Evolutionary conservation across 2,888 invertebrate species (phyloP).

Genomic region (Leucozona laternaria): DNA sequence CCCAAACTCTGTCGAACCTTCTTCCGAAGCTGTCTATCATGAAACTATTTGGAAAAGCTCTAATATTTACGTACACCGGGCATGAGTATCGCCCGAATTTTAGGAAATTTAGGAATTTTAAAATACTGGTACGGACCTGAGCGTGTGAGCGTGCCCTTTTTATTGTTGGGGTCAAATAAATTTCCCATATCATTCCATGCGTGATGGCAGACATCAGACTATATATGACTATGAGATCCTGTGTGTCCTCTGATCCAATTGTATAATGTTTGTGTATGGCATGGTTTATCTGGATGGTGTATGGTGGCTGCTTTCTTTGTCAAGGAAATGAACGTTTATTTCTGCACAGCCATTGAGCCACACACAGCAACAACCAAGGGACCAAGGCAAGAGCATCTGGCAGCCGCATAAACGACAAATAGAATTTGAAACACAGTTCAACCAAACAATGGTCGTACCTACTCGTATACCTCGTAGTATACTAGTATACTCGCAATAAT

Average conservation of each 20-base stretch:
- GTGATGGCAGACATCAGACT: conserved; percentile 70
- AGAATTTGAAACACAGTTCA: conserved; percentile 38
- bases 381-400: conserved; percentile 19
- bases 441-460: conserved; percentile 46
- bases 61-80: too few species aligned
- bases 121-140: background rate
- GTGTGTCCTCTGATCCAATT: conserved; percentile 68
- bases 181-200: conserved; percentile 70
- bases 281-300: conserved; percentile 51
- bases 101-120: background rate
- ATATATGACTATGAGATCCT: conserved; percentile 60
- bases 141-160: conserved; percentile 12
- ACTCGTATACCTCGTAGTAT: background rate
- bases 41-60: too few species aligned
- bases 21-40: too few species aligned
- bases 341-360: conserved; percentile 11
- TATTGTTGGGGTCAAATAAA: conserved; percentile 69
- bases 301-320: conserved; percentile 45
- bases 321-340: conserved; percentile 52
- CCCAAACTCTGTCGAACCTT: too few species aligned
- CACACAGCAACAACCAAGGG: background rate
- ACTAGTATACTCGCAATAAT: background rate
- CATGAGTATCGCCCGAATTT: background rate
- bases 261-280: conserved; percentile 27
- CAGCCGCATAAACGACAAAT: conserved; percentile 35